phyloP scores from a whole-genome alignment of 1,140 invertebrate genomes.

The Pseudomyrmex dendroicus region DNA sequence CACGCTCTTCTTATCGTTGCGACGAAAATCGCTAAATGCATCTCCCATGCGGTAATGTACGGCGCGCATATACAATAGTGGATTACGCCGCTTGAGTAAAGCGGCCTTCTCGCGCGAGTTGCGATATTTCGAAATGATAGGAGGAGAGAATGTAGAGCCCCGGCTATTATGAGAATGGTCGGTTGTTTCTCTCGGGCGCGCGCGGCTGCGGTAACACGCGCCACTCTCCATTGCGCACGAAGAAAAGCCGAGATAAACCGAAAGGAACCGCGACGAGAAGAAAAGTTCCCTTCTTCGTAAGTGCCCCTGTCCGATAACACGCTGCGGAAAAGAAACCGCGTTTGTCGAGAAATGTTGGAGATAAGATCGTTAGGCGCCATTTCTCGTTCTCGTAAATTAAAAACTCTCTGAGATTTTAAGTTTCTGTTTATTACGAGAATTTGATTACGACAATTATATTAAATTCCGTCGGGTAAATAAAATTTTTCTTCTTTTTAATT shows the following conservation, averaged over 20 bases:
- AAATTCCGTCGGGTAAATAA: too few relatives aligned
- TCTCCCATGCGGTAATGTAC: background rate
- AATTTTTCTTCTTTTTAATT: too few relatives aligned
- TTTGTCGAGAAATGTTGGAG: background rate
- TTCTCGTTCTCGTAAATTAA: too few relatives aligned
- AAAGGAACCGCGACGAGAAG: constrained; percentile 22
- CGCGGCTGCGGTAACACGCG: constrained; percentile 1
- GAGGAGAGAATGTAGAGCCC: background rate
- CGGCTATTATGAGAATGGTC: constrained; percentile 22
- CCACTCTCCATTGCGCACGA: constrained; percentile 52
- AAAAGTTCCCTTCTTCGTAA: constrained; percentile 20
- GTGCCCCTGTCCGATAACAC: constrained; percentile 21
- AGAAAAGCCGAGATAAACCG: constrained; percentile 53
- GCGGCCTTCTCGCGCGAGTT: constrained; percentile 1
- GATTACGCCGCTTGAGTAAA: constrained; percentile 38
- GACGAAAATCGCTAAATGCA: constrained; percentile 21
- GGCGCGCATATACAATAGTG: background rate
- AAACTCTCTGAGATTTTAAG: too few relatives aligned
- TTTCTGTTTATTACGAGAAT: too few relatives aligned
- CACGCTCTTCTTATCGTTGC: background rate
- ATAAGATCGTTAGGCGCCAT: constrained; percentile 8
- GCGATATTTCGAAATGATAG: constrained; percentile 49
- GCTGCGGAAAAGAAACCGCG: constrained; percentile 19
- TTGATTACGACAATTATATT: too few relatives aligned
- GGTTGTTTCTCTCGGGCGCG: constrained; percentile 15